Base-by-base conservation (phyloP, 2,888 invertebrate genomes). In the Allacma fusca region DNA sequence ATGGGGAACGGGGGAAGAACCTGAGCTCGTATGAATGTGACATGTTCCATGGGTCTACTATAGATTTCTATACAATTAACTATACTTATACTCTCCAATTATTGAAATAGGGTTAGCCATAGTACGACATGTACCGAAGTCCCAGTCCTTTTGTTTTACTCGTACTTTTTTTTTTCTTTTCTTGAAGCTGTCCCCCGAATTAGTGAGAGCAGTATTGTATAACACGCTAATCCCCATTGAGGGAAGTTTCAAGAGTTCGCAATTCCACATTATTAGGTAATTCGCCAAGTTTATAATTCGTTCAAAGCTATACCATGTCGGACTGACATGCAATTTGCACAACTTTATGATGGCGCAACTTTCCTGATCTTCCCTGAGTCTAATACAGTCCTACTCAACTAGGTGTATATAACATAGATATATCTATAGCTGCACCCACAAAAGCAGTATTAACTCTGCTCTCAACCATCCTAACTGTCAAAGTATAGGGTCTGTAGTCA, bases 171-270 rank as follows among this genome's bases (percentile, higher is more conserved):
- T n/a, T n/a, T 9, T 40, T 9, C 13, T 40, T 40, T 13, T 13
- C 13, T 40, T 40, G 40, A 9, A 40, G 50, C 19, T 50, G 50
- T 50, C 50, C 50, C 50, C 16, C 50, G n/a, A n/a, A 50, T 50
- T 50, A 50, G 50, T 1, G 7, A 50, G 16, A 50, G 19, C 50
- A 50, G 16, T 13, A 5, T 13, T 16, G 16, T 9, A 34, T 34
- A 16, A 50, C 50, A 50, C 50, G 50, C 50, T 50, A 50, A 50
- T 50, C 50, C 50, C 50, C 50, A 50, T 50, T 50, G 50, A 50
- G 50, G 16, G 2, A 50, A 50, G 50, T 50, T 50, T 50, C 50
- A 50, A 50, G 50, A 50, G 50, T 40, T 40, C 13, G 40, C 40
- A 50, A 16, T 16, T 50, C n/a, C 50, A 50, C 19, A 50, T 50